phyloP scores from a whole-genome alignment of 2,888 invertebrate genomes.

The Melanostoma mellinum region DNA sequence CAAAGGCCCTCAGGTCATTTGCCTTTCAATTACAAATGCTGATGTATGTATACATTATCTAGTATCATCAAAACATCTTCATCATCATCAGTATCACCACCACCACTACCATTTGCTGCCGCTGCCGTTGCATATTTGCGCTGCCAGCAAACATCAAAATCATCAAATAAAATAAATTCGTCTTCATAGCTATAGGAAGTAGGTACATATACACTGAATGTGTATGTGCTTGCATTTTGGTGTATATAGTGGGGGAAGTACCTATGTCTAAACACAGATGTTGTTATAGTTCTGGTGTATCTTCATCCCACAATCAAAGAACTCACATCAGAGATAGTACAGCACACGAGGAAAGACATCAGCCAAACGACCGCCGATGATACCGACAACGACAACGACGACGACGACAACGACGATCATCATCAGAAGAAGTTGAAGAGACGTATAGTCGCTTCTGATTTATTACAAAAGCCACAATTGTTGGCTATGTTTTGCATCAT shows the following conservation, averaged over 20 bases:
- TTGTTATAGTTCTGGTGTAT: conserved; percentile 25
- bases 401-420: not conserved
- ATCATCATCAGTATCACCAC: conserved; percentile 30
- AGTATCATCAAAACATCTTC: conserved; percentile 25
- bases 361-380: no score
- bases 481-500: conserved; percentile 70
- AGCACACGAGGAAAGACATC: conserved; percentile 8
- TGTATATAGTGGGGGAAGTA: not conserved
- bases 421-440: conserved; percentile 42
- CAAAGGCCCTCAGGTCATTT: conserved; percentile 63
- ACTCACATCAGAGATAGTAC: conserved; percentile 3
- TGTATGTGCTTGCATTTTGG: conserved; percentile 23
- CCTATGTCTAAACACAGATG: not conserved
- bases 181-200: not conserved
- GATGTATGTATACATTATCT: conserved; percentile 20
- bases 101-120: conserved; percentile 27
- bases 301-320: conserved; percentile 32
- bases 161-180: conserved; percentile 62
- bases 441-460: conserved; percentile 64
- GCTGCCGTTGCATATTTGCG: conserved; percentile 17
- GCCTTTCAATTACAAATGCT: conserved; percentile 51
- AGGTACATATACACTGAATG: not conserved
- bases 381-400: not conserved
- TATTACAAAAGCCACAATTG: conserved; percentile 71
- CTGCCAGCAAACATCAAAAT: conserved; percentile 53